phyloP scores from a whole-genome alignment of 2,797 vertebrate species.

The Onychomys arenicola region DNA sequence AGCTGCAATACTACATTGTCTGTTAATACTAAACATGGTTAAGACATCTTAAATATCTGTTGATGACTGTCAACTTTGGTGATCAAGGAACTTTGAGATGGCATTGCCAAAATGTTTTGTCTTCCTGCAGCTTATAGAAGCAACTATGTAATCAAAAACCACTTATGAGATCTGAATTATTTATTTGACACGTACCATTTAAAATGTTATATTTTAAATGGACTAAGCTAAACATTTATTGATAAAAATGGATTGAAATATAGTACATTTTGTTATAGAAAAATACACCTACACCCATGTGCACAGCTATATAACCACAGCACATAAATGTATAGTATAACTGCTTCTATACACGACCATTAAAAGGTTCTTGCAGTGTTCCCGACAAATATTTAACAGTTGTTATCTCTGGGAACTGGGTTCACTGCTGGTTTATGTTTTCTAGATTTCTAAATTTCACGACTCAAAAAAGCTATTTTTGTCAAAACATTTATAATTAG shows the following conservation, averaged over 20 bases:
- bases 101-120: background rate
- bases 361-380: background rate
- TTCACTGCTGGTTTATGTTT: background rate
- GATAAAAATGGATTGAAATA: background rate
- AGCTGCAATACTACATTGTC: background rate
- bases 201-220: background rate
- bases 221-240: background rate
- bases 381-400: background rate
- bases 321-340: background rate
- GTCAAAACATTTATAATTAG: background rate
- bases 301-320: background rate
- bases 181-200: background rate
- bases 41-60: background rate
- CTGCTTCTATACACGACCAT: background rate
- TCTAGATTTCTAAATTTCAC: background rate
- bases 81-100: background rate
- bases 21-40: background rate
- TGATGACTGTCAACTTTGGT: background rate
- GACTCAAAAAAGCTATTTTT: background rate
- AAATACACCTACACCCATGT: background rate
- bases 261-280: background rate
- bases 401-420: background rate
- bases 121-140: background rate
- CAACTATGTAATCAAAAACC: conserved; percentile 38
- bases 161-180: conserved; percentile 2